Evolutionary conservation across 2,113 vertebrate genomes (phyloP).

Genomic region (Dinomys branickii): DNA sequence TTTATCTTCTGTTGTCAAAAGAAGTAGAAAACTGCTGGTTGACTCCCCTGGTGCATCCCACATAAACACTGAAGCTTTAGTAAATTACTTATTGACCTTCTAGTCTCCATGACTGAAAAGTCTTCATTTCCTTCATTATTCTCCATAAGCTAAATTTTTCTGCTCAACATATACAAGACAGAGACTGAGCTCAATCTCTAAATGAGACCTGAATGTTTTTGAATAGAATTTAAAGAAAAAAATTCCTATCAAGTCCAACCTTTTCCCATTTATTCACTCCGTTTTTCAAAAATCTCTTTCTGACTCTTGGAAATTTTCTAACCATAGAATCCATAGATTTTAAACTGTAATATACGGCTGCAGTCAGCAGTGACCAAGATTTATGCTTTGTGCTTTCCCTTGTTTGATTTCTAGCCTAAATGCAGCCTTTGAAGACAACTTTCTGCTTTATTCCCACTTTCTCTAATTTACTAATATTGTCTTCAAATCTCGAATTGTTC

Average conservation of each 20-base stretch:
- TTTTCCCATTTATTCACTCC: background rate
- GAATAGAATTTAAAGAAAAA: conserved; percentile 43
- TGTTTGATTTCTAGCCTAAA: background rate
- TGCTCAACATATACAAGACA: conserved; percentile 58
- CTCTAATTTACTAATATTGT: background rate
- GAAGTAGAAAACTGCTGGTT: background rate
- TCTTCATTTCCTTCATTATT: conserved; percentile 50
- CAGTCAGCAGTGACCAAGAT: background rate
- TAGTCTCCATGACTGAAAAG: conserved; percentile 22
- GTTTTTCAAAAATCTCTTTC: background rate
- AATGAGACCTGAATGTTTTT: background rate
- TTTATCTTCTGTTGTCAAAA: background rate
- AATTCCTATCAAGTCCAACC: conserved; percentile 18
- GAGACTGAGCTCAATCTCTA: conserved; percentile 30
- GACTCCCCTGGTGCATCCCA: background rate
- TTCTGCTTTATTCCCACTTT: background rate
- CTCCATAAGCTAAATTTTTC: conserved; percentile 61
- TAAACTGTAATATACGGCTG: background rate
- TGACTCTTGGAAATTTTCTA: background rate
- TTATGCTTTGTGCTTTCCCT: background rate
- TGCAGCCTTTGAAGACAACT: background rate
- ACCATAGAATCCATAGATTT: background rate
- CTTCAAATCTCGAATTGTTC: conserved; percentile 30
- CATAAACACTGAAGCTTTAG: conserved; percentile 15
- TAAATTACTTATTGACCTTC: conserved; percentile 41